These are phyloP conservation scores for Brevipalpus yothersi DNA, from an alignment of 1,140 invertebrate species.

Conservation along the genomic window DNA sequence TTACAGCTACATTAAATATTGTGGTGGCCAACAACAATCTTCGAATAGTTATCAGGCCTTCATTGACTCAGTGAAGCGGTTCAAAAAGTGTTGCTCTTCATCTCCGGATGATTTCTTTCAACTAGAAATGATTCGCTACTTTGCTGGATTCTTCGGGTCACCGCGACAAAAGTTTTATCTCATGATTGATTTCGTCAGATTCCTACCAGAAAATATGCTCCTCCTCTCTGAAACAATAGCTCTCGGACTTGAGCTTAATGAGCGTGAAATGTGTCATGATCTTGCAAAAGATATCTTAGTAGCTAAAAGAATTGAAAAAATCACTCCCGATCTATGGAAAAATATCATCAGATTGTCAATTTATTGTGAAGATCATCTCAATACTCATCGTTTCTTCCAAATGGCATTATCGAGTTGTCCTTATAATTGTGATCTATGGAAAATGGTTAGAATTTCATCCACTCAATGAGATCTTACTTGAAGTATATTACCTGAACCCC, in stretches of 20 bases:
- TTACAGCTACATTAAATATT: not conserved
- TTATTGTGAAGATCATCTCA: constrained; percentile 5
- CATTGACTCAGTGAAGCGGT: not conserved
- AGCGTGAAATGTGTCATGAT: not conserved
- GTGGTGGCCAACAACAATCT: not conserved
- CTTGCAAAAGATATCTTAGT: not conserved
- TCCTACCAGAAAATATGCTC: not conserved
- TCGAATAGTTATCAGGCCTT: not conserved
- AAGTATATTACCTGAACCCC: not conserved
- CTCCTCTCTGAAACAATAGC: not conserved
- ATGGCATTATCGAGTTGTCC: constrained; percentile 3
- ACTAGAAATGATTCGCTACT: not conserved
- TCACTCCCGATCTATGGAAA: not conserved
- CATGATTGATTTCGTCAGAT: not conserved
- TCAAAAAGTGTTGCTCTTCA: not conserved
- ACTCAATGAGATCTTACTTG: not conserved
- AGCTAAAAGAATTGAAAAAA: not conserved
- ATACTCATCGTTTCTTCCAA: constrained; percentile 6
- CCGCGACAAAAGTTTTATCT: not conserved
- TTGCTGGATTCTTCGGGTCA: not conserved
- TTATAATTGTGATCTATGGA: constrained; percentile 3
- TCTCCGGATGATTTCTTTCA: not conserved
- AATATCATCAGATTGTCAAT: constrained; percentile 6
- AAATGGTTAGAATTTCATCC: constrained; percentile 1
- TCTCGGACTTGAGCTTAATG: not conserved